These are phyloP conservation scores for Drosophila ficusphila DNA, from an alignment of 1,140 invertebrate genomes.

Conservation along the genomic window DNA sequence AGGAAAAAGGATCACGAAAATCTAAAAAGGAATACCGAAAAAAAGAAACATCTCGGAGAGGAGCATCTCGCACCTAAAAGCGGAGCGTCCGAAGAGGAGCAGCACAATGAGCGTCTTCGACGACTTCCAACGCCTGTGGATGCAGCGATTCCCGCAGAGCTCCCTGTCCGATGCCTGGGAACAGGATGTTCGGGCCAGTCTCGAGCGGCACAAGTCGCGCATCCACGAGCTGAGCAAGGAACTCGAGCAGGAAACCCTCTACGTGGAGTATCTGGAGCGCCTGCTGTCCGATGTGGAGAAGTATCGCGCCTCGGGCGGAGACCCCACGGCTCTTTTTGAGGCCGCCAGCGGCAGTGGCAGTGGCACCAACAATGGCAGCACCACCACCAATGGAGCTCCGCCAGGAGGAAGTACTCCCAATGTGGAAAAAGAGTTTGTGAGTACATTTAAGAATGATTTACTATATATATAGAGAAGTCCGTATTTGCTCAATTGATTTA, in stretches of 20 bases:
- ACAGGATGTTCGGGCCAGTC: constrained; percentile 94
- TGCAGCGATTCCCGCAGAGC: constrained; percentile 94
- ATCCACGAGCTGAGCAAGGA: constrained; percentile 92
- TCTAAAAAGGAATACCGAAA: background rate
- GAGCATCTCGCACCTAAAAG: no score
- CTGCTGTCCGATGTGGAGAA: constrained; percentile 92
- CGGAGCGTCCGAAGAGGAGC: constrained; percentile 5
- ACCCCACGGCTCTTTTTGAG: constrained; percentile 80
- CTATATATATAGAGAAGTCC: no score
- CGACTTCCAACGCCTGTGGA: constrained; percentile 94
- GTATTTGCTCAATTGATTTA: no score
- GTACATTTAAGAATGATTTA: constrained; percentile 25
- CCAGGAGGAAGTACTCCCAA: constrained; percentile 5
- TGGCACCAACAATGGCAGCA: constrained; percentile 10
- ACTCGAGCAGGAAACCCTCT: constrained; percentile 94
- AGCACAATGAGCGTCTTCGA: constrained; percentile 92
- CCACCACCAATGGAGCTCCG: constrained; percentile 43
- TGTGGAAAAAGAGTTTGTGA: constrained; percentile 71
- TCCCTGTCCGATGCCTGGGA: constrained; percentile 95
- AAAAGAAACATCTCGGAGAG: no score
- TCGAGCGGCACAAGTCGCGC: constrained; percentile 94
- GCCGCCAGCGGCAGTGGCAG: constrained; percentile 59
- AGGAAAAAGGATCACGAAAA: background rate
- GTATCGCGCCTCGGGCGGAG: constrained; percentile 86
- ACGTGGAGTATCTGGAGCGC: constrained; percentile 94